These are phyloP conservation scores for Orientallactaga bullata DNA, from an alignment of 2,113 vertebrate genomes.

Conservation along the genomic window DNA sequence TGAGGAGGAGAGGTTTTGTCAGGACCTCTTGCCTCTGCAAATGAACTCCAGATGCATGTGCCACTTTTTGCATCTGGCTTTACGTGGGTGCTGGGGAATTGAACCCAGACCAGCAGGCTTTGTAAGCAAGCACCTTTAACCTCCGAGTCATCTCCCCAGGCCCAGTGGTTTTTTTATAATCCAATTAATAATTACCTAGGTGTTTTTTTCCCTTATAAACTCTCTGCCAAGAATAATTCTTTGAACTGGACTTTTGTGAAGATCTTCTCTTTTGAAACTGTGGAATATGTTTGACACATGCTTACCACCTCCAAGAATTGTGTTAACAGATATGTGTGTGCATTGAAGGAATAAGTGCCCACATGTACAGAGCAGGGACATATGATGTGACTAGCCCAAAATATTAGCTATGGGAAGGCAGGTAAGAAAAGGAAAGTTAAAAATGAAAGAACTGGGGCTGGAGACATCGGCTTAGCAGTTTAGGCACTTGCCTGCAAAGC, in stretches of 20 bases:
- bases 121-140: too few relatives aligned
- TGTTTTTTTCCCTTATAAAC: background rate
- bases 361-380: slow-evolving; percentile 11
- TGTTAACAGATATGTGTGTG: slow-evolving; percentile 6
- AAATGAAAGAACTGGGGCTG: slow-evolving; percentile 5
- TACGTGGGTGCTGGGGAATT: too few relatives aligned
- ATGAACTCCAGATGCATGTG: too few relatives aligned
- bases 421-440: background rate
- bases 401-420: slow-evolving; percentile 18
- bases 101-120: too few relatives aligned
- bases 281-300: slow-evolving; percentile 18
- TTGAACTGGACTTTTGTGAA: slow-evolving; percentile 46
- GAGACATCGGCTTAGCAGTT: too few relatives aligned
- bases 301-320: slow-evolving; percentile 11
- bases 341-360: background rate
- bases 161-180: background rate
- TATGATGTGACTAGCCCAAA: slow-evolving; percentile 26
- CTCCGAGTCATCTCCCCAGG: too few relatives aligned
- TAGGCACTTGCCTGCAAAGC: too few relatives aligned
- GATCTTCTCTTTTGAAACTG: slow-evolving; percentile 31
- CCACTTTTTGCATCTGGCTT: too few relatives aligned
- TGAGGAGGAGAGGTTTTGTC: too few relatives aligned
- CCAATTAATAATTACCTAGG: slow-evolving; percentile 7
- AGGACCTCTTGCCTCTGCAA: too few relatives aligned
- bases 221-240: slow-evolving; percentile 28